Conservation (phyloP, 2,888 invertebrate species). For the Ashinkailepas kermadecensis region DNA sequence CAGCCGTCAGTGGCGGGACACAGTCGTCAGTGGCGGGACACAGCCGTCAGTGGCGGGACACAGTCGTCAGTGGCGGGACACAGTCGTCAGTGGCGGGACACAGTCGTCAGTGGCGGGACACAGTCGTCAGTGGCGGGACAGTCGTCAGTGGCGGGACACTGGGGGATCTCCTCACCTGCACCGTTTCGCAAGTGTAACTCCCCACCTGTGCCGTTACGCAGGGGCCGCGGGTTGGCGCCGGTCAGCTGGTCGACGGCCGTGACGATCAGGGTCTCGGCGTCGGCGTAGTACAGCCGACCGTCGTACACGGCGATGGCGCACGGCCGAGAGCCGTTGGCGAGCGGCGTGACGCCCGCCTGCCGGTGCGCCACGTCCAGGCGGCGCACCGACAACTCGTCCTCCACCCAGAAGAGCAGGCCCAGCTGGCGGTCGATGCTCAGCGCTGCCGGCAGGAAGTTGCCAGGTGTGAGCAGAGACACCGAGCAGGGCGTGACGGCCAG, state of each 20-base stretch:
- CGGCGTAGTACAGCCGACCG: slow-evolving; percentile 29
- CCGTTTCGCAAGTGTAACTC: too few species aligned
- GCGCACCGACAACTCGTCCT: background rate
- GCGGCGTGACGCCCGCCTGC: background rate
- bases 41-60: too few species aligned
- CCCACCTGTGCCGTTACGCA: slow-evolving; percentile 26
- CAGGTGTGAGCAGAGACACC: too few species aligned
- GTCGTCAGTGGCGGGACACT: too few species aligned
- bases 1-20: too few species aligned
- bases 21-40: too few species aligned
- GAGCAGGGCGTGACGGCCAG: too few species aligned
- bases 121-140: too few species aligned
- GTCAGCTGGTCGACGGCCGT: slow-evolving; percentile 28
- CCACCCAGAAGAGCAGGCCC: background rate
- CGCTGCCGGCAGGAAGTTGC: background rate
- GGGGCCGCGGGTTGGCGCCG: slow-evolving; percentile 24
- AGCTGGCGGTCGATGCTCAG: background rate
- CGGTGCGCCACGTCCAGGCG: background rate
- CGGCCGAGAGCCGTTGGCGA: slow-evolving; percentile 21
- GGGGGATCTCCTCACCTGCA: too few species aligned
- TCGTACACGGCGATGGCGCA: slow-evolving; percentile 29
- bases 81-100: too few species aligned
- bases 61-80: too few species aligned
- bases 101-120: too few species aligned
- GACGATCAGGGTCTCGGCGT: slow-evolving; percentile 27